phyloP scores from a whole-genome alignment of 2,113 vertebrate species.

The Anoplopoma fimbria region DNA sequence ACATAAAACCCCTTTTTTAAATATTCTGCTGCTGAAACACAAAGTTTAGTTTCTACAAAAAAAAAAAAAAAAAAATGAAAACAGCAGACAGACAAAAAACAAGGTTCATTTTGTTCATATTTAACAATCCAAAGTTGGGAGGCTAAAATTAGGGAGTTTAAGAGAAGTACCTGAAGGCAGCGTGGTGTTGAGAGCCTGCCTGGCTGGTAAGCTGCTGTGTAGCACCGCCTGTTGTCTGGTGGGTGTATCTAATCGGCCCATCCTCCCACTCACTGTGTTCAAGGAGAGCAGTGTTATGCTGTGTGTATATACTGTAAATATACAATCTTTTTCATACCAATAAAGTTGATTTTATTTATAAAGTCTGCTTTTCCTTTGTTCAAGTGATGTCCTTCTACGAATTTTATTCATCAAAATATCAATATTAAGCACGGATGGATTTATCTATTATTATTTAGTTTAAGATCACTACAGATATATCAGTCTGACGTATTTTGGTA shows the following conservation, averaged over 20 bases:
- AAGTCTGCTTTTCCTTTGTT: not conserved
- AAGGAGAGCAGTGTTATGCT: not conserved
- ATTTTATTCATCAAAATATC: not conserved
- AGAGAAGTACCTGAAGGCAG: not conserved
- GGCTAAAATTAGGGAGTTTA: not conserved
- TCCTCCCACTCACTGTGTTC: not conserved
- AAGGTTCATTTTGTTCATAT: not conserved
- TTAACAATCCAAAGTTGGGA: not conserved
- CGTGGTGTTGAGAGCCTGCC: not conserved
- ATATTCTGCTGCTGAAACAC: not conserved
- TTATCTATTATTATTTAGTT: too few relatives aligned
- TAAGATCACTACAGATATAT: not conserved
- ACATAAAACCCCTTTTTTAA: not conserved
- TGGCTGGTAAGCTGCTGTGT: conserved; percentile 8
- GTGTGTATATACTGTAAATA: conserved; percentile 37
- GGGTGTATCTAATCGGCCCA: not conserved
- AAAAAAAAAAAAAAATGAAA: not conserved
- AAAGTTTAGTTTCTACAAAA: not conserved
- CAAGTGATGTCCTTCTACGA: too few relatives aligned
- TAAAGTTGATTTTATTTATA: conserved; percentile 48
- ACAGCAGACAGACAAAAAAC: not conserved
- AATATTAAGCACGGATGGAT: not conserved
- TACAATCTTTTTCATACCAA: conserved; percentile 28
- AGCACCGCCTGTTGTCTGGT: conserved; percentile 24
- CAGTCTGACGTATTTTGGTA: not conserved